phyloP scores from a whole-genome alignment of 2,888 invertebrate genomes.

The Melanostoma mellinum region DNA sequence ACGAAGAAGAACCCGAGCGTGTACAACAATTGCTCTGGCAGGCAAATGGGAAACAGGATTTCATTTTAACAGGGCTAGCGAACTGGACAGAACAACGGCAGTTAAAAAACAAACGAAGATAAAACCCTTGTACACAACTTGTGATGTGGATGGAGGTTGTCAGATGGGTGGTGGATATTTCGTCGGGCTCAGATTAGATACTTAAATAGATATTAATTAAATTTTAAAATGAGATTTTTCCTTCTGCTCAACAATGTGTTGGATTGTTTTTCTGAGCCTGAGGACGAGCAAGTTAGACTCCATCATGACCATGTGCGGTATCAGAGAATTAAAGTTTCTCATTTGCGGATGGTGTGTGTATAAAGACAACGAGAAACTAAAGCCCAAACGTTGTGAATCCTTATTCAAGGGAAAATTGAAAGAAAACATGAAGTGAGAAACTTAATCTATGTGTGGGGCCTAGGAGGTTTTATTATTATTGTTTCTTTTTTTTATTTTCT shows the following conservation, averaged over 20 bases:
- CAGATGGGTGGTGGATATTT: background rate
- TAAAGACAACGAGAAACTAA: constrained; percentile 54
- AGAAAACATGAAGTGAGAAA: constrained; percentile 60
- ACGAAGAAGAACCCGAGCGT: background rate
- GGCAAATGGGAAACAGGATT: constrained; percentile 37
- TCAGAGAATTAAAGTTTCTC: constrained; percentile 43
- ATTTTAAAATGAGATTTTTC: constrained; percentile 64
- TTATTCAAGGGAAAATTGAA: constrained; percentile 63
- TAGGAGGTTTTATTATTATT: background rate
- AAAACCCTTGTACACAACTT: background rate
- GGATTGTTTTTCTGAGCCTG: constrained; percentile 8
- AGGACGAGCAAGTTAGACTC: constrained; percentile 13
- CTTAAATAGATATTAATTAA: constrained; percentile 69
- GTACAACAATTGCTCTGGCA: constrained; percentile 28
- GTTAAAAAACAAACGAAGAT: constrained; percentile 16
- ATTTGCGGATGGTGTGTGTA: constrained; percentile 22
- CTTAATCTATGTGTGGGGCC: constrained; percentile 11
- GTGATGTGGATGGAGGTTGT: background rate
- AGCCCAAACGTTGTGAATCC: constrained; percentile 35
- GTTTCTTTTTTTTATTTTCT: background rate
- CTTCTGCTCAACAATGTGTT: constrained; percentile 25
- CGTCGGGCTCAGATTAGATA: constrained; percentile 51
- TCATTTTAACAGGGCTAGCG: constrained; percentile 28
- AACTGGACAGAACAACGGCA: background rate
- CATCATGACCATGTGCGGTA: background rate